phyloP scores from a whole-genome alignment of 2,888 invertebrate species.

The Nymphalis urticae region DNA sequence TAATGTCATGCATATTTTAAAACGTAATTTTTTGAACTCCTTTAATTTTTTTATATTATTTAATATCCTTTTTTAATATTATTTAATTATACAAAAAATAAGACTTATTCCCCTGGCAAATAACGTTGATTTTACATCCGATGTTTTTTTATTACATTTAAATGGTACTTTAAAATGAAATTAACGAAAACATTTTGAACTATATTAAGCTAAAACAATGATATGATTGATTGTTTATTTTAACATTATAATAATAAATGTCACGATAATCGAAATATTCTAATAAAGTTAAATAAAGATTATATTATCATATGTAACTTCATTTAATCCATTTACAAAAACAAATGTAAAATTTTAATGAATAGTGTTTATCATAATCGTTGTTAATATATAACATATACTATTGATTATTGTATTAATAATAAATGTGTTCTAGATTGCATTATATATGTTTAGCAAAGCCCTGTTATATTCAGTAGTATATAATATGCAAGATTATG shows the following conservation, averaged over 20 bases:
- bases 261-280: conserved; percentile 33
- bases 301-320: conserved; percentile 11
- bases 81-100: not conserved
- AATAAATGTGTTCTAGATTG: conserved; percentile 1
- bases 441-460: not conserved
- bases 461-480: not conserved
- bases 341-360: not conserved
- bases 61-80: not conserved
- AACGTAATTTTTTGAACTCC: too few relatives aligned
- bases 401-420: conserved; percentile 4
- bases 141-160: conserved; percentile 34
- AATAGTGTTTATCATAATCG: not conserved
- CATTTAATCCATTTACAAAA: conserved; percentile 15
- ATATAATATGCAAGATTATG: conserved; percentile 1
- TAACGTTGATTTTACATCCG: conserved; percentile 20
- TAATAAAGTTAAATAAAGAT: conserved; percentile 12
- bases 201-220: conserved; percentile 12
- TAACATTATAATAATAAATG: conserved; percentile 17
- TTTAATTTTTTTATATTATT: not conserved
- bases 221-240: conserved; percentile 46
- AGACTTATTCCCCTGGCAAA: not conserved
- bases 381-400: conserved; percentile 4
- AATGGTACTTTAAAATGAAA: conserved; percentile 61
- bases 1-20: too few relatives aligned
- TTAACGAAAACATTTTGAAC: conserved; percentile 39